Base-by-base conservation (phyloP, 2,888 invertebrate species). In the Trissolcus brochymenae region DNA sequence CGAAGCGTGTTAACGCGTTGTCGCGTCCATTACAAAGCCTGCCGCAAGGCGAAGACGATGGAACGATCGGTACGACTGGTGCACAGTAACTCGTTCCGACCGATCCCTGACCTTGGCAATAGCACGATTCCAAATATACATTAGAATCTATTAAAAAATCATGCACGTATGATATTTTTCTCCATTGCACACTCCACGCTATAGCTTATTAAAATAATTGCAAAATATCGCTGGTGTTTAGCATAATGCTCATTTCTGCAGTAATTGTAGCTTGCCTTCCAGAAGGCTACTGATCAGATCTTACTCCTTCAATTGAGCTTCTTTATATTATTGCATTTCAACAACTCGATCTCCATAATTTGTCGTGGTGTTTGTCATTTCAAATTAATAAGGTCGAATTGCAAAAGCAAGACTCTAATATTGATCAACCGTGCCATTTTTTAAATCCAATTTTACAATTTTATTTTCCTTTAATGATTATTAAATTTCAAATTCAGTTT, bases 1-100 rank as follows among this genome's bases (percentile, higher is more conserved):
- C 25, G 29, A 67, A 56, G 74, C 74, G 74, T 62, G 65, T 75
- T 75, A 75, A 64, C 68, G 64, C 74, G 54, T 67, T 68, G 68
- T 68, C 62, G 74, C 68, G 64, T 61, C 68, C 74, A 67, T 74
- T 74, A 67, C 57, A 62, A 67, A 74, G 43, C 53, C 29, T 54
- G 46, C 51, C 60, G 43, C 65, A 55, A 65, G 65, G 59, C 49
- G 35, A 57, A 29, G 29, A 43, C 35, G 49, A 66, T 65, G 57
- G 43, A 49, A 54, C 19, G 29, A 56, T 29, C 64, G 19, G 19
- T 35, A 56, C n/a, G 54, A 46, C 4, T 29, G 6, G 19, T 25
- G 51, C 11, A 16, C 13, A 68, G 60, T 35, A 50, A 46, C 29
- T 55, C 56, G 25, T 25, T 46, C 14, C 29, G 35, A 71, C 29